phyloP scores from a whole-genome alignment of 2,888 invertebrate genomes.

The Podotricha telesiphe region DNA sequence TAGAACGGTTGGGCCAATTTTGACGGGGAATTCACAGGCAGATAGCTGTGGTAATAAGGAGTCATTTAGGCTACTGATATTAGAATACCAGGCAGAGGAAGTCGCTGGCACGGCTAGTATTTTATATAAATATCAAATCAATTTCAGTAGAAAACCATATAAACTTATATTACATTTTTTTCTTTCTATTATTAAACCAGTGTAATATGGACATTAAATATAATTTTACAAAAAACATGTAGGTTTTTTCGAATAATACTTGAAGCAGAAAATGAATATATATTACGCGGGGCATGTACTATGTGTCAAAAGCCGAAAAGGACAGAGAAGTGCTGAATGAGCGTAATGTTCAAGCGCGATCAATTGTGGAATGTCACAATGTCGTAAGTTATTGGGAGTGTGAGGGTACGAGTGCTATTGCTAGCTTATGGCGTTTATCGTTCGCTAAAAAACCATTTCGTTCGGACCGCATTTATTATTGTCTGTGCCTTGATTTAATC shows the following conservation, averaged over 20 bases:
- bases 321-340: slow-evolving; percentile 41
- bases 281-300: slow-evolving; percentile 8
- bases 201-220: neutral
- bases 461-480: slow-evolving; percentile 20
- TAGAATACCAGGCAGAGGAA: too few relatives aligned
- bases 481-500: slow-evolving; percentile 4
- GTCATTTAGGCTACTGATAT: too few relatives aligned
- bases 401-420: slow-evolving; percentile 40
- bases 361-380: slow-evolving; percentile 44
- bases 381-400: slow-evolving; percentile 53
- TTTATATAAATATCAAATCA: too few relatives aligned
- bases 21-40: too few relatives aligned
- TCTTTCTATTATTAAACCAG: neutral
- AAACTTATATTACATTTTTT: neutral
- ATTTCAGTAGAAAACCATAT: neutral
- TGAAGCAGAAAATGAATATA: neutral
- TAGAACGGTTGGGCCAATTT: too few relatives aligned
- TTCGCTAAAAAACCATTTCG: slow-evolving; percentile 45
- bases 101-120: too few relatives aligned
- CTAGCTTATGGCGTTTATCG: slow-evolving; percentile 51
- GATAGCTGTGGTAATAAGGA: too few relatives aligned
- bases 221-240: neutral
- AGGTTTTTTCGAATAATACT: neutral
- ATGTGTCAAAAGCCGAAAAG: slow-evolving; percentile 24
- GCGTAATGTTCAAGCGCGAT: slow-evolving; percentile 38